These are phyloP conservation scores for Linnaemya tessellans DNA, from an alignment of 2,888 invertebrate species.

Conservation along the genomic window DNA sequence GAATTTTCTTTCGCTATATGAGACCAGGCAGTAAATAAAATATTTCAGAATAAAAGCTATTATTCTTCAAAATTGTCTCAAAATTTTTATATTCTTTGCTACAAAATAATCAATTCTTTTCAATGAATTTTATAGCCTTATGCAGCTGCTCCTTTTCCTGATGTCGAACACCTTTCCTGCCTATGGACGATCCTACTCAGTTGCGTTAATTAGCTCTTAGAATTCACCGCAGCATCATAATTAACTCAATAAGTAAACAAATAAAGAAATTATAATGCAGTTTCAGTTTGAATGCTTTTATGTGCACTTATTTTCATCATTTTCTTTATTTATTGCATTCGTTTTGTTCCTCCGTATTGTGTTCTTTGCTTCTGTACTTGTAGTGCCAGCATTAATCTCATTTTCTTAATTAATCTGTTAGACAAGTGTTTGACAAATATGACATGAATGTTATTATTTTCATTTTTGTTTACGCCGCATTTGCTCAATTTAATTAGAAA, in stretches of 20 bases:
- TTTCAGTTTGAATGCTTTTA: conserved; percentile 24
- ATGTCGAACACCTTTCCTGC: background rate
- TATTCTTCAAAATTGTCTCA: no score
- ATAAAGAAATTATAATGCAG: conserved; percentile 18
- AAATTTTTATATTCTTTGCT: no score
- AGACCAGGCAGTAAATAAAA: no score
- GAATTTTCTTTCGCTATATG: no score
- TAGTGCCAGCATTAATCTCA: conserved; percentile 29
- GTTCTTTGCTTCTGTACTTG: background rate
- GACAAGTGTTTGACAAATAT: conserved; percentile 65
- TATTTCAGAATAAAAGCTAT: no score
- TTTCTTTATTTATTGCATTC: conserved; percentile 15
- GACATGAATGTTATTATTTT: conserved; percentile 17
- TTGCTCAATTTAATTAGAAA: conserved; percentile 36
- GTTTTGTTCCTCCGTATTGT: background rate
- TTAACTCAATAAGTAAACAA: conserved; percentile 17
- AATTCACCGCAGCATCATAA: conserved; percentile 18
- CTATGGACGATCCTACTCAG: conserved; percentile 9
- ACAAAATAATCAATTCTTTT: no score
- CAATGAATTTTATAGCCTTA: no score
- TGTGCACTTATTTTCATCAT: conserved; percentile 2
- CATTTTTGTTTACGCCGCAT: conserved; percentile 7
- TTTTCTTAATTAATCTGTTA: conserved; percentile 62
- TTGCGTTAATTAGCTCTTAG: conserved; percentile 1
- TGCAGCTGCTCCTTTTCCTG: background rate